Percentiles rank a stretch among this genome's conserved stretches.
These are phyloP conservation scores for Phoenicopterus ruber DNA, from an alignment of 2,113 vertebrate species.

Conservation along the genomic window DNA sequence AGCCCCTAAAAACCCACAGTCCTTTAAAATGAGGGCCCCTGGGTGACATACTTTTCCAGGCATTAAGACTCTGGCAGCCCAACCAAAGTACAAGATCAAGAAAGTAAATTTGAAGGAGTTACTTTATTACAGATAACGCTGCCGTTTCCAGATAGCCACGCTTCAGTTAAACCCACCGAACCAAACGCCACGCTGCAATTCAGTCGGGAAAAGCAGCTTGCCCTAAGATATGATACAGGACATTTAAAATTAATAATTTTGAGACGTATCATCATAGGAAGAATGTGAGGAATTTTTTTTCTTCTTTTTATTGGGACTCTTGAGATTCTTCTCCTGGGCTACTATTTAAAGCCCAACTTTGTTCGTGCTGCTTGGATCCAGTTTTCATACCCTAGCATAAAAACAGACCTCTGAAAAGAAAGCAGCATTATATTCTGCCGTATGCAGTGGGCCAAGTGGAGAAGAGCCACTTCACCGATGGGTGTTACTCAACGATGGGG, in stretches of 20 bases:
- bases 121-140: conserved; percentile 62
- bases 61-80: conserved; percentile 28
- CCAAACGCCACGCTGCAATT: conserved; percentile 16
- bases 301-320: background rate
- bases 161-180: conserved; percentile 54
- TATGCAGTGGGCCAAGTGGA: background rate
- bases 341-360: background rate
- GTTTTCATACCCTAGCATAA: background rate
- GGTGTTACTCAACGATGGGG: background rate
- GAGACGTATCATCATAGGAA: background rate
- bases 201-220: conserved; percentile 29
- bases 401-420: background rate
- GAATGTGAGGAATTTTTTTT: background rate
- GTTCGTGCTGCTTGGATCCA: background rate
- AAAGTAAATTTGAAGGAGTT: conserved; percentile 60
- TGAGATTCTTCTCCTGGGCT: background rate
- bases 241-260: conserved; percentile 59
- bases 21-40: conserved; percentile 27
- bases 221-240: conserved; percentile 47
- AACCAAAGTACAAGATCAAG: conserved; percentile 53
- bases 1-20: background rate
- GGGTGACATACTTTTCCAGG: conserved; percentile 41
- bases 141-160: conserved; percentile 46
- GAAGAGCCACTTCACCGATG: background rate
- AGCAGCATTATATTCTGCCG: background rate